Evolutionary conservation across 1,140 invertebrate genomes (phyloP).

Genomic region (Battus philenor): DNA sequence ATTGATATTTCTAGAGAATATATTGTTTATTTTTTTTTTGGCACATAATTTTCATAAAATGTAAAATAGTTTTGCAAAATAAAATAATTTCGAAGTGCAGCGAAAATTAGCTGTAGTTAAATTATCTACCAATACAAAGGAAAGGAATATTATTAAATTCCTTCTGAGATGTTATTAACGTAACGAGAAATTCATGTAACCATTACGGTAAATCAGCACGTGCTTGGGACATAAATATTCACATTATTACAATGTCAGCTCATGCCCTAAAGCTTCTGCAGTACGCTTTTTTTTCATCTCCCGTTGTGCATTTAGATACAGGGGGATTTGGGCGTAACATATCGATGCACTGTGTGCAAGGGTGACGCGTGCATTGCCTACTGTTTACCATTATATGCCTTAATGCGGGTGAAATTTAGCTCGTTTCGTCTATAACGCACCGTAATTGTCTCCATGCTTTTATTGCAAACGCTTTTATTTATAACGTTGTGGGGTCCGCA

Average conservation of each 20-base stretch:
- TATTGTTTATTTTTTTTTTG: no score
- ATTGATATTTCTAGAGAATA: constrained; percentile 25
- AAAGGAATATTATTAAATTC: constrained; percentile 31
- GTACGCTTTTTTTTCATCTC: constrained; percentile 53
- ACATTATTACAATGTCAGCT: constrained; percentile 54
- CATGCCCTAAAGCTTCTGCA: constrained; percentile 37
- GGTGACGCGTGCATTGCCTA: constrained; percentile 52
- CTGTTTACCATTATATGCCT: constrained; percentile 70
- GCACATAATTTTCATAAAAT: no score
- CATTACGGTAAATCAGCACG: constrained; percentile 64
- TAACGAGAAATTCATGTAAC: constrained; percentile 64
- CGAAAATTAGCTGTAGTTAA: background rate
- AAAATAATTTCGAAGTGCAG: no score
- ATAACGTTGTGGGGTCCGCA: constrained; percentile 55
- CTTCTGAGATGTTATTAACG: constrained; percentile 46
- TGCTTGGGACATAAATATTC: constrained; percentile 69
- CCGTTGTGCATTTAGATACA: constrained; percentile 68
- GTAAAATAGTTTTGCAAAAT: no score
- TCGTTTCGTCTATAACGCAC: constrained; percentile 46
- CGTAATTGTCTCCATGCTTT: constrained; percentile 60
- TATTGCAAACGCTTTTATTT: constrained; percentile 67
- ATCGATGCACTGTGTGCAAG: constrained; percentile 47
- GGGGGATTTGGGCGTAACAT: constrained; percentile 64
- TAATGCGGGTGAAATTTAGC: constrained; percentile 72
- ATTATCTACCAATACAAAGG: background rate